These are phyloP conservation scores for Ophion ventricosus DNA, from an alignment of 2,888 invertebrate genomes.

Conservation along the genomic window DNA sequence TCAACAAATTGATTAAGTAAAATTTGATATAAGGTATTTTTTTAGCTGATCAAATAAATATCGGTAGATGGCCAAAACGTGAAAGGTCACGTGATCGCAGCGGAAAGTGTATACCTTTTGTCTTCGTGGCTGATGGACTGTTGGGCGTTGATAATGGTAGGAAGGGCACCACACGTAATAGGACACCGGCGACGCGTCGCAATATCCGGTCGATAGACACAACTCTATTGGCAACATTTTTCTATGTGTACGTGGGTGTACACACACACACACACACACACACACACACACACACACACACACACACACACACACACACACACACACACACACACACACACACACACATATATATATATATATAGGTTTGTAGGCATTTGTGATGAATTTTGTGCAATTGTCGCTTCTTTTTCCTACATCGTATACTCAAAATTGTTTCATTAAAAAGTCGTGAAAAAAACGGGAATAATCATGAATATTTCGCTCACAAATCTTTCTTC, in stretches of 20 bases:
- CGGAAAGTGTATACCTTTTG: neutral
- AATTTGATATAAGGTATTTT: neutral
- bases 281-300: too few relatives aligned
- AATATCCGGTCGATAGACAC: constrained; percentile 20
- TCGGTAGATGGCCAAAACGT: neutral
- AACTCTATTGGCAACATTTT: neutral
- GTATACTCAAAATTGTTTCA: too few relatives aligned
- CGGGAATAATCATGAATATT: too few relatives aligned
- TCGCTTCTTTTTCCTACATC: neutral
- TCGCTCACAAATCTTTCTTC: too few relatives aligned
- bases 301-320: too few relatives aligned
- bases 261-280: too few relatives aligned
- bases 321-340: too few relatives aligned
- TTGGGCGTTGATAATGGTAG: constrained; percentile 7
- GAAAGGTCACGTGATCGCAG: neutral
- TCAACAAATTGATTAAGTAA: neutral
- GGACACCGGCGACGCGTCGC: constrained; percentile 24
- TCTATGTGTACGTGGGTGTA: neutral
- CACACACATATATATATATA: too few relatives aligned
- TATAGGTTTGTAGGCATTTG: neutral
- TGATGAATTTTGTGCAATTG: neutral
- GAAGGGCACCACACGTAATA: constrained; percentile 14
- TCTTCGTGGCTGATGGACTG: constrained; percentile 7
- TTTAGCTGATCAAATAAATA: neutral
- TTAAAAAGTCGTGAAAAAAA: too few relatives aligned